phyloP scores from a whole-genome alignment of 2,797 vertebrate genomes.

The Spinus olivaceus region DNA sequence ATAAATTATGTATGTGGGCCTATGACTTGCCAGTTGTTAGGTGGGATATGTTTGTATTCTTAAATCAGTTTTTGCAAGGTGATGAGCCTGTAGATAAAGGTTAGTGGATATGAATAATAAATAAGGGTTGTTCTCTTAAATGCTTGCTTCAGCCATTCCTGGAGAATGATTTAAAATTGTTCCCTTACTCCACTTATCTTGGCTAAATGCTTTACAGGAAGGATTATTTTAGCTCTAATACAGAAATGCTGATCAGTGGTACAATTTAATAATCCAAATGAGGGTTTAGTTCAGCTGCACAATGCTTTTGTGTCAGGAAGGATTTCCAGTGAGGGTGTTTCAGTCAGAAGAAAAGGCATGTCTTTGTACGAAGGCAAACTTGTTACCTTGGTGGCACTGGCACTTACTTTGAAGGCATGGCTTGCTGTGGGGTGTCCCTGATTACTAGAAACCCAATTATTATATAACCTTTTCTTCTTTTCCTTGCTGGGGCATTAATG shows the following conservation, averaged over 20 bases:
- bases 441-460: not conserved
- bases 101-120: not conserved
- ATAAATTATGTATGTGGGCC: not conserved
- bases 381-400: not conserved
- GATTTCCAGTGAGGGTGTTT: not conserved
- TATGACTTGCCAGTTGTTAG: not conserved
- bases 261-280: conserved; percentile 1
- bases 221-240: conserved; percentile 25
- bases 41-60: not conserved
- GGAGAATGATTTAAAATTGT: not conserved
- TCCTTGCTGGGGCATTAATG: not conserved
- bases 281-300: not conserved
- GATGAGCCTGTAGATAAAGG: not conserved
- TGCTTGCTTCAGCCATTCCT: not conserved
- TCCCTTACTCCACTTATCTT: conserved; percentile 9
- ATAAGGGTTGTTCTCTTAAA: not conserved
- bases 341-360: not conserved
- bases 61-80: not conserved
- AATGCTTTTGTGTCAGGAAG: not conserved
- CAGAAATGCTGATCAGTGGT: conserved; percentile 6
- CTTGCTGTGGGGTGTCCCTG: not conserved
- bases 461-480: not conserved
- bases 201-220: conserved; percentile 24
- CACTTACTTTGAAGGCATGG: not conserved
- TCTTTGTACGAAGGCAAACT: not conserved